Conservation (phyloP, 2,113 vertebrate genomes). For the Nesoenas mayeri region DNA sequence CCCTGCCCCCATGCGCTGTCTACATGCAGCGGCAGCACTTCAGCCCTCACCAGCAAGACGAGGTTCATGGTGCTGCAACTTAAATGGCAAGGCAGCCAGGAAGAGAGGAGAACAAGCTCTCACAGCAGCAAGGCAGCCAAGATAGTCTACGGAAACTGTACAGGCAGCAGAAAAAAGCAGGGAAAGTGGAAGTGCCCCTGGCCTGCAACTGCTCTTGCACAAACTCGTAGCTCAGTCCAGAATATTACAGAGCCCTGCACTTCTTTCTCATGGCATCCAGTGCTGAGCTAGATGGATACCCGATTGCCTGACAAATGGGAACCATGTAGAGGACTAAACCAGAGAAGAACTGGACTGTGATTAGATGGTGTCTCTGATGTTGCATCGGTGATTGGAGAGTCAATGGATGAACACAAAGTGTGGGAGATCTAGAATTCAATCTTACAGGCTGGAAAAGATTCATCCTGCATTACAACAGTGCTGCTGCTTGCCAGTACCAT, state of each 20-base stretch:
- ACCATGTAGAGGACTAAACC: slow-evolving; percentile 48
- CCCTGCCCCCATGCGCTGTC: neutral
- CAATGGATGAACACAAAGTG: slow-evolving; percentile 53
- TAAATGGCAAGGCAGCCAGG: slow-evolving; percentile 44
- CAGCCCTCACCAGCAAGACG: neutral
- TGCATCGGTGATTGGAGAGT: slow-evolving; percentile 40
- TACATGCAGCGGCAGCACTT: slow-evolving; percentile 31
- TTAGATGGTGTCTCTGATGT: slow-evolving; percentile 58
- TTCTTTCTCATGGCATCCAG: slow-evolving; percentile 48
- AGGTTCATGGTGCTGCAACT: neutral
- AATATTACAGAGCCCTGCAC: slow-evolving; percentile 30
- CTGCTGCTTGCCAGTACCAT: slow-evolving; percentile 99
- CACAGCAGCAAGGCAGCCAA: slow-evolving; percentile 55
- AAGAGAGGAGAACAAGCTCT: slow-evolving; percentile 26
- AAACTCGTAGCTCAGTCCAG: slow-evolving; percentile 53
- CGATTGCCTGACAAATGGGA: slow-evolving; percentile 54
- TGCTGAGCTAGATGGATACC: slow-evolving; percentile 37
- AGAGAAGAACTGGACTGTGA: slow-evolving; percentile 59
- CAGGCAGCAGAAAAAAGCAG: slow-evolving; percentile 49
- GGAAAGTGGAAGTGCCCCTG: slow-evolving; percentile 50
- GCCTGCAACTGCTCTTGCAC: slow-evolving; percentile 54
- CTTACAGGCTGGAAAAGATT: slow-evolving; percentile 99
- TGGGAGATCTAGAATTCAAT: slow-evolving; percentile 90
- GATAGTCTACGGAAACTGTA: slow-evolving; percentile 42
- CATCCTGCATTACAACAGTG: slow-evolving; percentile 99